Evolutionary conservation across 2,888 invertebrate genomes (phyloP), one percentile per base, ranked within the genome.

Genomic region (Limenitis arthemis): DNA sequence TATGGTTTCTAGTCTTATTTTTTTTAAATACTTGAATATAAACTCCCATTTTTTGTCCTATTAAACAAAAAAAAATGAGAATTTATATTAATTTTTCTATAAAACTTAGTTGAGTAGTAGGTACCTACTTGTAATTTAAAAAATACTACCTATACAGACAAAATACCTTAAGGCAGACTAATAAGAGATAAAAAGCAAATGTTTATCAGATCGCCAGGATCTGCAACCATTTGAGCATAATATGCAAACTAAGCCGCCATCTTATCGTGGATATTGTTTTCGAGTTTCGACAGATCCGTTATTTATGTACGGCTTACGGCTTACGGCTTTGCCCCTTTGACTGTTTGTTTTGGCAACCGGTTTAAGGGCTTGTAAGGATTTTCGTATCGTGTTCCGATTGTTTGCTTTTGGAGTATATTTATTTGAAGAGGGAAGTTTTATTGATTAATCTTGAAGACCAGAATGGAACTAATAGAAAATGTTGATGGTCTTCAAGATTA

Each of bases 191-290:
- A 31, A 47, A 47, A 38, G 42, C 7, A 9, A 30, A 36, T 38
- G 6, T 44, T 44, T 48, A 49, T 50, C 50, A 30, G 48, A 48
- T 41, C 20, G 44, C 42, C 40, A 28, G 41, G 30, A 54, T 52
- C 51, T 39, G 30, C 11, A 34, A 47, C 39, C 49, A 56, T 53
- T 52, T 43, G 38, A 34, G 40, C 42, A 37, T 43, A 51, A 61
- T 70, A 75, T 73, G 75, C 72, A 72, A 77, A 76, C 44, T 61
- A 52, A 51, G 75, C 69, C 72, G 69, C 70, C 75, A 73, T 73
- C 68, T 78, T 79, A 75, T 71, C 63, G 67, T 65, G 65, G 64
- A 75, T 74, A 85, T 85, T 84, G 86, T 85, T 84, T 83, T 75
- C 79, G 73, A 68, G 68, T 75, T 78, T 76, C 72, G 70, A 72